phyloP scores from a whole-genome alignment of 2,797 vertebrate species.

The Cossypha dichroa region DNA sequence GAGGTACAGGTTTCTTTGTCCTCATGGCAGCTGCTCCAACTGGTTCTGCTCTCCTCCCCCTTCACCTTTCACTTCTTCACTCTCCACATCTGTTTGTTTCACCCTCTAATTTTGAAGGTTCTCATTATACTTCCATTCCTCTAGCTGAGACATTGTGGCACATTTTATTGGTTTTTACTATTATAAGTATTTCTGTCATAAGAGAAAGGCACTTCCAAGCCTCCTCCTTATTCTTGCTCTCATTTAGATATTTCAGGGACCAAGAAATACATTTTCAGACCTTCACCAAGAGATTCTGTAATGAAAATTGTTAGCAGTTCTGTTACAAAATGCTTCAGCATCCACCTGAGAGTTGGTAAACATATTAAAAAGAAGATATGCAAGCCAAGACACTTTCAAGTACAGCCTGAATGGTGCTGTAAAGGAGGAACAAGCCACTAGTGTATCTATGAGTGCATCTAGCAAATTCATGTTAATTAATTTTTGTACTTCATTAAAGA shows the following conservation, averaged over 20 bases:
- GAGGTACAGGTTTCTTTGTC: not conserved
- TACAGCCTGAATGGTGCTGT: not conserved
- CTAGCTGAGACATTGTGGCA: not conserved
- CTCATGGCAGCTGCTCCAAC: not conserved
- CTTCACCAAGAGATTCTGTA: not conserved
- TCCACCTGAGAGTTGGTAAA: not conserved
- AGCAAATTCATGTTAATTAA: not conserved
- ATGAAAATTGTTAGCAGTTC: not conserved
- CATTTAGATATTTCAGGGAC: not conserved
- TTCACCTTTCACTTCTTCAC: not conserved
- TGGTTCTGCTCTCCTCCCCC: not conserved
- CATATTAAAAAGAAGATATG: not conserved
- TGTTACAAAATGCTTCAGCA: not conserved
- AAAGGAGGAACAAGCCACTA: not conserved
- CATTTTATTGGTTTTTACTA: not conserved
- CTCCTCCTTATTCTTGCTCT: not conserved
- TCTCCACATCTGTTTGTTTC: not conserved
- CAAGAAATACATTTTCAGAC: not conserved
- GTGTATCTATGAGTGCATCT: not conserved
- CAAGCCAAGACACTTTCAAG: not conserved
- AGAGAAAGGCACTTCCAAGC: not conserved
- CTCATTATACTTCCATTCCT: not conserved
- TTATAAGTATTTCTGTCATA: not conserved
- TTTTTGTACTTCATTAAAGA: slow-evolving; percentile 13
- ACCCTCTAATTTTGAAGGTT: not conserved